Conservation (phyloP, 2,797 vertebrate genomes). For the Astyanax mexicanus region DNA sequence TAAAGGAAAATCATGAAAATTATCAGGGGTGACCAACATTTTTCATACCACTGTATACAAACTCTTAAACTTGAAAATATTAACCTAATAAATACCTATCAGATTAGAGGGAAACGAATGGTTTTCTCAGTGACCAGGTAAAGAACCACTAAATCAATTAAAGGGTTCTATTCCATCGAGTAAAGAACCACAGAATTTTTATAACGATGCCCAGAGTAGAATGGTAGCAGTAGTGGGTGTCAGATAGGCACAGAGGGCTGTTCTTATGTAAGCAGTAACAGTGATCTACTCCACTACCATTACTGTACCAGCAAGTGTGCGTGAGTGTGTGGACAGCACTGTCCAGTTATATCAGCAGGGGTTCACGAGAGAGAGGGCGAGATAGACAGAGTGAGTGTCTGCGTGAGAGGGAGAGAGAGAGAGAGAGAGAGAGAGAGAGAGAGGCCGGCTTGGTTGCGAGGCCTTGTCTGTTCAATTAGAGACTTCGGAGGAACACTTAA, state of each 20-base stretch:
- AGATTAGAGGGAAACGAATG: no score
- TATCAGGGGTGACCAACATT: no score
- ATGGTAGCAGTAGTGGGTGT: no score
- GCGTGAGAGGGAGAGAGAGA: background rate
- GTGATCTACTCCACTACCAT: background rate
- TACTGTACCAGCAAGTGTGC: background rate
- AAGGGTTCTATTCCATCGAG: background rate
- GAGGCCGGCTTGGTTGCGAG: background rate
- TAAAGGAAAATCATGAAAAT: no score
- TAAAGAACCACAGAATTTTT: background rate
- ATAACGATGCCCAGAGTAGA: background rate
- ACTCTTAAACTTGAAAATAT: no score
- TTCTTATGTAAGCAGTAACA: background rate
- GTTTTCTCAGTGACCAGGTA: no score
- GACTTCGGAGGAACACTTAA: slow-evolving; percentile 30
- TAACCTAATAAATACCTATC: no score
- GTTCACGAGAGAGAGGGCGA: background rate
- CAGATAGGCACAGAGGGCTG: background rate
- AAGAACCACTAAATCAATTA: no score
- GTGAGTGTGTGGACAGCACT: background rate
- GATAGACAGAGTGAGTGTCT: background rate
- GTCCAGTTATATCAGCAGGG: background rate
- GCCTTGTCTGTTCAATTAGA: background rate
- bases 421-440: background rate
- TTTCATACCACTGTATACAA: no score